Evolutionary conservation across 2,113 vertebrate species (phyloP).

Genomic region (Leucoraja erinaceus): DNA sequence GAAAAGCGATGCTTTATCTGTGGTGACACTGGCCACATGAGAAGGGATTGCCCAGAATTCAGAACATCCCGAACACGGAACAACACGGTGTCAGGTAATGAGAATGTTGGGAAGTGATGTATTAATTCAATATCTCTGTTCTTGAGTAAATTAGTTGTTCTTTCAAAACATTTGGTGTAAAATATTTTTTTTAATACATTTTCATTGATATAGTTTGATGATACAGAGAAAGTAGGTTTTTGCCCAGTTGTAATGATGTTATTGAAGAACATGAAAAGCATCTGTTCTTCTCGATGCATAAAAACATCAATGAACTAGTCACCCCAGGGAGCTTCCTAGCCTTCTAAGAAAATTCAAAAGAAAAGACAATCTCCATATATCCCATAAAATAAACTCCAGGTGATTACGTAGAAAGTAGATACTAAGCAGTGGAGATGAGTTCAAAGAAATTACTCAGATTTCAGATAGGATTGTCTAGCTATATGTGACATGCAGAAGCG

Average conservation of each 20-base stretch:
- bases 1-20: conserved; percentile 95
- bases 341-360: neutral
- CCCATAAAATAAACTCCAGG: neutral
- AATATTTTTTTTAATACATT: neutral
- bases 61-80: conserved; percentile 80
- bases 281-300: neutral
- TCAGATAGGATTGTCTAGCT: neutral
- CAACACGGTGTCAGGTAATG: conserved; percentile 58
- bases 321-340: neutral
- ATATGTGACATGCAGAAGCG: neutral
- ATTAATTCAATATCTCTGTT: neutral
- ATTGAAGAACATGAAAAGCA: neutral
- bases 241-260: neutral
- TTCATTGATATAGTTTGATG: neutral
- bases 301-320: neutral
- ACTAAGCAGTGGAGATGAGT: neutral
- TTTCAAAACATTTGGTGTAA: neutral
- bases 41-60: conserved; percentile 90
- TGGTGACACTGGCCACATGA: conserved; percentile 85
- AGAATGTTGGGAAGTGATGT: too few relatives aligned
- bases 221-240: neutral
- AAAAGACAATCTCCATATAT: neutral
- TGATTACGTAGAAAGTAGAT: neutral
- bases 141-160: neutral
- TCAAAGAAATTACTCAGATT: neutral